Base-by-base conservation (phyloP, 2,113 vertebrate genomes). In the Thermophis baileyi region DNA sequence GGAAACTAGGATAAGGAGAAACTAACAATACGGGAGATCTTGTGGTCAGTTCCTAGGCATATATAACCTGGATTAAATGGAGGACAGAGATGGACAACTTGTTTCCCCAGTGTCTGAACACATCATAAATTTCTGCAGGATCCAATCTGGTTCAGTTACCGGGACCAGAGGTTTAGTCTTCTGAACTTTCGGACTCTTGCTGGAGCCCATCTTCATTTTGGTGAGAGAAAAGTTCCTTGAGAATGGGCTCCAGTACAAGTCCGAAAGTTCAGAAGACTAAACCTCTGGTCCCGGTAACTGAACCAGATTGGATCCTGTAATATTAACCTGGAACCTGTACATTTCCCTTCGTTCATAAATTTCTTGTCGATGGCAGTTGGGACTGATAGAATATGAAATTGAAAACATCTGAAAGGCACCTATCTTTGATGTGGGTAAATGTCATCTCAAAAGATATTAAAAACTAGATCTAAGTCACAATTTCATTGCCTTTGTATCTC, bases 401-500 rank as follows among this genome's bases (percentile, higher is more conserved):
- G 6, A 74, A 16, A 35, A 18, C 63, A 74, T 74, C 63, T 74
- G n/a, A n/a, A 35, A 74, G n/a, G 30, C 12, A 69, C 63, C 1
- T n/a, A 16, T 6, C 63, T 69, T 69, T 69, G 30, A 69, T 69
- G 30, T 69, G 63, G 63, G 63, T 35, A 35, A 35, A 74, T 7
- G n/a, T 90, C 96, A 51, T 91, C 54, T 40, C 30, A 74, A 40
- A 47, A 40, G 90, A 86, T 89, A 92, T 57, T 90, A 0, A 6
- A 89, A 24, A 11, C 4, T 89, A 87, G 50, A 93, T 91, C n/a
- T 92, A 92, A 30, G 69, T 91, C 89, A 22, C 63, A 20, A 6
- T 93, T 16, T 22, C 85, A 87, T 94, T 90, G 3, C 27, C 88
- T 95, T 44, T 91, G 92, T 81, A 87, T 20, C 89, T 74, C 55